These are phyloP conservation scores for Bryconaethiops microstoma DNA, from an alignment of 2,797 vertebrate species.

Conservation along the genomic window DNA sequence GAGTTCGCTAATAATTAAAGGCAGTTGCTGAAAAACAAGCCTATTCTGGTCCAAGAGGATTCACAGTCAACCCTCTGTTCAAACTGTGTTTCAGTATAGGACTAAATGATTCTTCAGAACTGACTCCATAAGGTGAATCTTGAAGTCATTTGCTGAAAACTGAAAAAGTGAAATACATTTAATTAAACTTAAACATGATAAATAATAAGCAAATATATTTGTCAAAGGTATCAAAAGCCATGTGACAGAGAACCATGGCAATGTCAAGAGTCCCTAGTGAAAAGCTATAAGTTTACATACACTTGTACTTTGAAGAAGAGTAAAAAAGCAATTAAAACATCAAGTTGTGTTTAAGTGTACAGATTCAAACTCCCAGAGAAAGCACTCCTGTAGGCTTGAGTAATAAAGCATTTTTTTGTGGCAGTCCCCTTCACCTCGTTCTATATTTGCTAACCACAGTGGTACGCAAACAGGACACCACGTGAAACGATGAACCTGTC, in stretches of 20 bases:
- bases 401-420: constrained; percentile 39
- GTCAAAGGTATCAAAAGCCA: not conserved
- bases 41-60: not conserved
- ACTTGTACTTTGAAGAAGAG: not conserved
- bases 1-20: not conserved
- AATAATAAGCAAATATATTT: not conserved
- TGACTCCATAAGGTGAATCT: too few relatives aligned
- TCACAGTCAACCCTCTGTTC: not conserved
- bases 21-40: too few relatives aligned
- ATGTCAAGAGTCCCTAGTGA: too few relatives aligned
- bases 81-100: not conserved
- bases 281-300: not conserved
- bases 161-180: too few relatives aligned
- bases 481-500: constrained; percentile 71
- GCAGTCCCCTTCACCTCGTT: constrained; percentile 63
- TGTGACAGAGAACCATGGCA: too few relatives aligned
- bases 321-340: not conserved
- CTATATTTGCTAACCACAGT: constrained; percentile 72
- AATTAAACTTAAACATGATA: too few relatives aligned
- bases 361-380: not conserved
- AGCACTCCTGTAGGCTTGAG: not conserved
- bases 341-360: not conserved
- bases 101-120: too few relatives aligned
- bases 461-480: constrained; percentile 62
- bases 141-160: too few relatives aligned